Conservation (phyloP, 2,797 vertebrate species). For the Rhinichthys osculus region DNA sequence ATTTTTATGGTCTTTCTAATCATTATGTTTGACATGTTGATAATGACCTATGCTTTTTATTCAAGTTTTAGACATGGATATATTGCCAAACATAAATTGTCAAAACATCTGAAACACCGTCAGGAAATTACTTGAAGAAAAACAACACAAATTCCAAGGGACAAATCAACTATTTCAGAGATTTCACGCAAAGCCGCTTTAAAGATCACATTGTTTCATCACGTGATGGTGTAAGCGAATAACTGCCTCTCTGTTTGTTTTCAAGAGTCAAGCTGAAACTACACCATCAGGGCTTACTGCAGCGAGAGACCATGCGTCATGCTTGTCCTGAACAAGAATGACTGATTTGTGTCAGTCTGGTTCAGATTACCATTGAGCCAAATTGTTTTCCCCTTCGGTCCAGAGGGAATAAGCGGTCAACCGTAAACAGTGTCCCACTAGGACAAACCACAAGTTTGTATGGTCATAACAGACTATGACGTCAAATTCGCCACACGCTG, state of each 20-base stretch:
- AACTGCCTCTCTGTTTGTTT: slow-evolving; percentile 36
- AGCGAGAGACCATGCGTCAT: not conserved
- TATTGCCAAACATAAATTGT: not conserved
- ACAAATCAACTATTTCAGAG: slow-evolving; percentile 22
- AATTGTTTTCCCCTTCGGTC: not conserved
- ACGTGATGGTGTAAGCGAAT: slow-evolving; percentile 2
- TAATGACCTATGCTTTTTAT: not conserved
- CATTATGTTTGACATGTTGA: not conserved
- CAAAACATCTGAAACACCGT: slow-evolving; percentile 7
- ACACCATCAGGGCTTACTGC: slow-evolving; percentile 3
- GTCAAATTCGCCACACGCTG: not conserved
- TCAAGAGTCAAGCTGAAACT: slow-evolving; percentile 26
- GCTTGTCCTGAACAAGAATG: slow-evolving; percentile 14
- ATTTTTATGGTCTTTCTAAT: not conserved
- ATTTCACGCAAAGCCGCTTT: slow-evolving; percentile 28
- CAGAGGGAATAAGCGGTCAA: not conserved
- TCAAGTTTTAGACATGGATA: not conserved
- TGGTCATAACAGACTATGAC: not conserved
- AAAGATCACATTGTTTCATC: slow-evolving; percentile 3
- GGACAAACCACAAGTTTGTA: not conserved
- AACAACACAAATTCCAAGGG: not conserved
- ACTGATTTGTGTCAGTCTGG: slow-evolving; percentile 25
- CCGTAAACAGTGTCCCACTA: not conserved
- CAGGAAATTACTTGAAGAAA: slow-evolving; percentile 11
- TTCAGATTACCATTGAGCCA: not conserved